Evolutionary conservation across 2,888 invertebrate species (phyloP).

Genomic region (Drosophila paranaensis): DNA sequence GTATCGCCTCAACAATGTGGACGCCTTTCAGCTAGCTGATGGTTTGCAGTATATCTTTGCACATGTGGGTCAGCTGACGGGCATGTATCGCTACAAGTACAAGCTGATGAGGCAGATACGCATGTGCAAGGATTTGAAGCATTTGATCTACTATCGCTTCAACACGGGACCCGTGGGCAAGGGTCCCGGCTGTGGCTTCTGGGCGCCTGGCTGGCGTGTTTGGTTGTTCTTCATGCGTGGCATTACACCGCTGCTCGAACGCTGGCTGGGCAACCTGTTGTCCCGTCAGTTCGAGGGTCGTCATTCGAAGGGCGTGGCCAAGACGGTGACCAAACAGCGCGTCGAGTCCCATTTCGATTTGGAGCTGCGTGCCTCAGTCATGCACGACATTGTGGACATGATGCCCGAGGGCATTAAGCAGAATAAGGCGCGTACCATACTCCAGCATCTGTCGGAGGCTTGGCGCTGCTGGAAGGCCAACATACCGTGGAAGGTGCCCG

Average conservation of each 20-base stretch:
- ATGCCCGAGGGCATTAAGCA: conserved; percentile 99
- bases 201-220: conserved; percentile 99
- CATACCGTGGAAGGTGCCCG: conserved; percentile 99
- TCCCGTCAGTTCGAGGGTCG: conserved; percentile 99
- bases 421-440: conserved; percentile 99
- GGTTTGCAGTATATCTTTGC: conserved; percentile 99
- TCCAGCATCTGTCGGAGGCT: conserved; percentile 99
- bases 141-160: conserved; percentile 99
- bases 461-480: conserved; percentile 99
- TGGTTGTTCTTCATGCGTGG: conserved; percentile 99
- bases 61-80: conserved; percentile 99
- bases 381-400: conserved; percentile 99
- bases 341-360: conserved; percentile 99
- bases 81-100: conserved; percentile 99
- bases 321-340: conserved; percentile 99
- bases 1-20: conserved; percentile 99
- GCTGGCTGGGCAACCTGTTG: conserved; percentile 99
- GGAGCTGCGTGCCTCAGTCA: conserved; percentile 97
- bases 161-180: conserved; percentile 99
- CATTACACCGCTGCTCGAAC: conserved; percentile 97
- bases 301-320: conserved; percentile 99
- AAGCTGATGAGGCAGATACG: conserved; percentile 99
- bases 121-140: conserved; percentile 99
- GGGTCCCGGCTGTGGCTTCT: conserved; percentile 99
- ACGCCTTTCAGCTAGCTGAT: conserved; percentile 99